A percentile compares a stretch with the other conserved stretches of the same genome.
phyloP scores from a whole-genome alignment of 2,888 invertebrate genomes.

The Actias luna region DNA sequence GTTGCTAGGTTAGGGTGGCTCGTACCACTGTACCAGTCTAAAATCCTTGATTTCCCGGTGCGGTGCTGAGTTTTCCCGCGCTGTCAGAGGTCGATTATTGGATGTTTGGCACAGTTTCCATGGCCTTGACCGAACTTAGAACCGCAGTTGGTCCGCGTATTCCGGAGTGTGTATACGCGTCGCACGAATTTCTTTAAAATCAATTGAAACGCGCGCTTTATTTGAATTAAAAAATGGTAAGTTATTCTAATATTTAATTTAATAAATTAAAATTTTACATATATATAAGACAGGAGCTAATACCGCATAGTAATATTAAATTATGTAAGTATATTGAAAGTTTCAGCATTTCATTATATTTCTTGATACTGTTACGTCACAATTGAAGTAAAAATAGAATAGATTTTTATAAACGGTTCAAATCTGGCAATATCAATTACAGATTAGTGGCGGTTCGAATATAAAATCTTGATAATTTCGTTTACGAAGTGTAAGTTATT shows the following conservation, averaged over 20 bases:
- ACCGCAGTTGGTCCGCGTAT: constrained; percentile 68
- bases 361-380: constrained; percentile 44
- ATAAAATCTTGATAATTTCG: neutral
- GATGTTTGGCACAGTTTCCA: constrained; percentile 70
- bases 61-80: constrained; percentile 58
- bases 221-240: constrained; percentile 68
- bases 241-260: constrained; percentile 31
- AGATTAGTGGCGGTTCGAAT: neutral
- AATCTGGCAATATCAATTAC: constrained; percentile 8
- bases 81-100: constrained; percentile 54
- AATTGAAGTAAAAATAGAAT: constrained; percentile 37
- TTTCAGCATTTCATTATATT: constrained; percentile 27
- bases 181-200: constrained; percentile 25
- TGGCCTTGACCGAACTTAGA: constrained; percentile 67
- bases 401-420: neutral
- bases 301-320: constrained; percentile 13
- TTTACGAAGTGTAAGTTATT: neutral
- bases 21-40: constrained; percentile 19
- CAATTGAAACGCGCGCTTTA: constrained; percentile 42
- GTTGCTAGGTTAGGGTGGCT: constrained; percentile 17
- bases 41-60: constrained; percentile 35
- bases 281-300: neutral
- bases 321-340: constrained; percentile 15
- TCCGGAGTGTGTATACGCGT: constrained; percentile 46
- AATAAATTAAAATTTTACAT: neutral